These are phyloP conservation scores for Aspidapion aeneum DNA, from an alignment of 2,888 invertebrate species.

Conservation along the genomic window DNA sequence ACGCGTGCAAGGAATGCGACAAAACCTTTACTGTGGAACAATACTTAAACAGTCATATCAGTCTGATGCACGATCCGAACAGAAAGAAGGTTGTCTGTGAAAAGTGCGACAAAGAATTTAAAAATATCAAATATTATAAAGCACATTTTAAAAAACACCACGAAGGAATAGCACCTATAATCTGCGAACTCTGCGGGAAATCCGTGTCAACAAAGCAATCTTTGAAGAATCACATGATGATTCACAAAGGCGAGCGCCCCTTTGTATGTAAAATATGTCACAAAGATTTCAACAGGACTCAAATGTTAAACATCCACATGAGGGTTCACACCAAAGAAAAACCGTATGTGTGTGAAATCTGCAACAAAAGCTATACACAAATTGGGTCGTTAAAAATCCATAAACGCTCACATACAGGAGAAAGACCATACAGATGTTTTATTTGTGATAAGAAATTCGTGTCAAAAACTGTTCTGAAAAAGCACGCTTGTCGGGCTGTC, in stretches of 20 bases:
- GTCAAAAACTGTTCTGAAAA: conserved; percentile 33
- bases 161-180: neutral
- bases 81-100: neutral
- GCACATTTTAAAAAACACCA: neutral
- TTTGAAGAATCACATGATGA: conserved; percentile 30
- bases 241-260: conserved; percentile 38
- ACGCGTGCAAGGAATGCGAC: conserved; percentile 9
- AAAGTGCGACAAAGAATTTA: neutral
- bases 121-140: neutral
- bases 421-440: conserved; percentile 34
- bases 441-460: conserved; percentile 28
- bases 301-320: conserved; percentile 21
- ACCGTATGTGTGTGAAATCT: conserved; percentile 24
- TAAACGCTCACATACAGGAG: conserved; percentile 48
- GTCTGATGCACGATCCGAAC: conserved; percentile 8
- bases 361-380: conserved; percentile 54
- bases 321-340: conserved; percentile 21
- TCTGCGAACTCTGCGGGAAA: conserved; percentile 56
- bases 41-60: conserved; percentile 5
- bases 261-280: conserved; percentile 21
- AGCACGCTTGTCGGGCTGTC: conserved; percentile 29
- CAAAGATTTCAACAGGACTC: conserved; percentile 4
- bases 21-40: conserved; percentile 6
- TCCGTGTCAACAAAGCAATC: conserved; percentile 19
- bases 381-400: conserved; percentile 51